Evolutionary conservation across 2,888 invertebrate genomes (phyloP), one percentile per base, ranked within the genome.

Genomic region (Siphlonurus alternatus): DNA sequence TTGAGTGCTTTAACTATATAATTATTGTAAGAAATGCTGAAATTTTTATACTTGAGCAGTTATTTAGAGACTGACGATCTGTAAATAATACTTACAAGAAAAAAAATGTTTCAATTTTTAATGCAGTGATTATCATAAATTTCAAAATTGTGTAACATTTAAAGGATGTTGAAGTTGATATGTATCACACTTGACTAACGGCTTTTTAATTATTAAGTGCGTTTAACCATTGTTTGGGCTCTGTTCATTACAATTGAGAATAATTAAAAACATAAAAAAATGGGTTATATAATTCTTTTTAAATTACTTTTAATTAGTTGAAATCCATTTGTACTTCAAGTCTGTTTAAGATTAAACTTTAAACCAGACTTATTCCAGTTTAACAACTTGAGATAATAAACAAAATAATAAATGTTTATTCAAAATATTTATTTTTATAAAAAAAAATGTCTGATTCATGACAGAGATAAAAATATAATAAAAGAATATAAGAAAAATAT

Each of bases 401-500:
- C 56, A 15, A 15, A 38, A 38, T 38, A 38, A 10, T 38, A 10
- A 10, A 10, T 10, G 38, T 38, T 10, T 38, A 38, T 38, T n/a
- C n/a, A n/a, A 38, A 38, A 38, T 38, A 10, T 38, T 38, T 38
- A 38, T 10, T 38, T 38, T 10, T 38, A 10, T 38, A 38, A 38
- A 38, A 38, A 38, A 38, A 38, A 38, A 38, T 38, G 38, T 15
- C 38, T 38, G 38, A 38, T 38, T 38, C 38, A 38, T 10, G 38
- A 38, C 38, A 38, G 15, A 38, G 38, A 38, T 60, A 60, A 22
- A 60, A 60, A 59, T 59, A 38, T 38, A 15, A 64, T 67, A 67
- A 65, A 64, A 67, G 61, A 63, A 63, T 61, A 68, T 63, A 61
- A 67, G 63, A 66, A 66, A 64, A 61, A 65, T 63, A 56, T 65